These are phyloP conservation scores for Pollenia griseotomentosa DNA, from an alignment of 2,888 invertebrate genomes.

Conservation along the genomic window DNA sequence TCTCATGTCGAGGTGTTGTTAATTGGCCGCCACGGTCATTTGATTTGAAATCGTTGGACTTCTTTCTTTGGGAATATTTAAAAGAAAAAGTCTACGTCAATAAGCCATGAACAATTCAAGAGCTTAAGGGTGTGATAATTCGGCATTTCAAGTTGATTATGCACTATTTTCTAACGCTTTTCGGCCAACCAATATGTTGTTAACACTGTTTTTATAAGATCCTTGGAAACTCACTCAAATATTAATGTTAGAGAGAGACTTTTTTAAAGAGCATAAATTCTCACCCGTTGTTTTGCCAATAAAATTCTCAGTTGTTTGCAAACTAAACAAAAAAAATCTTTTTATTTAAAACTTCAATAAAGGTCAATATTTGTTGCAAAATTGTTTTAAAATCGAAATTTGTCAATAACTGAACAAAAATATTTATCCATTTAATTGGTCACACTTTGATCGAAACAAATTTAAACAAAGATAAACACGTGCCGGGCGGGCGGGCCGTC, in stretches of 20 bases:
- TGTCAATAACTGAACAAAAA: conserved; percentile 37
- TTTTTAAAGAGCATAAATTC: not conserved
- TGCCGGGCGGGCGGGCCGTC: not conserved
- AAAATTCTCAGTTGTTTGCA: conserved; percentile 19
- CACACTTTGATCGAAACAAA: conserved; percentile 33
- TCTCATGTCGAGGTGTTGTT: too few relatives aligned
- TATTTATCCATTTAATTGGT: conserved; percentile 46
- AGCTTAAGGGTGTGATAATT: too few relatives aligned
- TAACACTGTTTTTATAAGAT: conserved; percentile 12
- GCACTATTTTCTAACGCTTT: not conserved
- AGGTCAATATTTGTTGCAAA: conserved; percentile 33
- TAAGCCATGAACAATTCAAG: too few relatives aligned
- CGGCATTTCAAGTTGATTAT: too few relatives aligned
- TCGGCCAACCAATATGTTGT: not conserved
- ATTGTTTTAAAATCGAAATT: not conserved
- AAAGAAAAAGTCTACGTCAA: too few relatives aligned
- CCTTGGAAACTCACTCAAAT: not conserved
- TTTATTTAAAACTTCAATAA: not conserved
- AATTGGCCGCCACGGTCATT: too few relatives aligned
- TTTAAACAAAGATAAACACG: conserved; percentile 17
- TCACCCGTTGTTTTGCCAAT: conserved; percentile 54
- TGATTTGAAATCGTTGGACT: too few relatives aligned
- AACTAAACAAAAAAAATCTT: too few relatives aligned
- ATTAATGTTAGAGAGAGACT: not conserved
- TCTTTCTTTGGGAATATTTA: too few relatives aligned